Evolutionary conservation across 2,888 invertebrate genomes (phyloP), one percentile per base, ranked within the genome.

Genomic region (Pseudanteris insignis): DNA sequence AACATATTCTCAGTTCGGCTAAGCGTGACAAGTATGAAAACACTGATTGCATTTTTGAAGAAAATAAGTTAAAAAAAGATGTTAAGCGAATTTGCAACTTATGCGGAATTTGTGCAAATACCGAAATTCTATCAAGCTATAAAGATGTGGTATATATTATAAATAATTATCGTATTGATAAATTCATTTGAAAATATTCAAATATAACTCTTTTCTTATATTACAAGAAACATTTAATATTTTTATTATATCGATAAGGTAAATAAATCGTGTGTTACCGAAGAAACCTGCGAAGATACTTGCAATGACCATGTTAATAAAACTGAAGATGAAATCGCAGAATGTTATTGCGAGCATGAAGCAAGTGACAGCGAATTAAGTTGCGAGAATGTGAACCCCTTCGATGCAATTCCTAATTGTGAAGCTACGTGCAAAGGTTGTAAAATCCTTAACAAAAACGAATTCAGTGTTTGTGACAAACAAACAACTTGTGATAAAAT

Each of bases 1-100:
- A 75, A 47, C 69, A 76, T 62, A 76, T 76, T 44, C 69, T 70
- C 47, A 64, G 66, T n/a, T 71, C 72, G 36, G 60, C 65, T 1
- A 53, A 60, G 29, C 2, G 46, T 51, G 65, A 63, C 51, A 64
- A 64, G 34, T 54, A 61, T 33, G 12, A 11, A 3, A 11, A 26
- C 1, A 13, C 37, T 33, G 50, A 50, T 0, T 2, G 3, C 38
- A 43, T 48, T 30, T 36, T 47, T 2, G 43, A 57, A 6, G 41
- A 37, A 28, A 33, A 33, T 0, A 15, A 6, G 18, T 30, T 59
- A 9, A 59, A 51, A 29, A 10, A 14, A 8, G 36, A 59, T 2
- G 34, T 51, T 18, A 40, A 29, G 2, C 21, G 26, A 32, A 43
- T 53, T 18, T 60, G 59, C 10, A 53, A 53, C 34, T 43, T 60